Conservation (phyloP, 2,113 vertebrate species). For the Microcebus murinus region DNA sequence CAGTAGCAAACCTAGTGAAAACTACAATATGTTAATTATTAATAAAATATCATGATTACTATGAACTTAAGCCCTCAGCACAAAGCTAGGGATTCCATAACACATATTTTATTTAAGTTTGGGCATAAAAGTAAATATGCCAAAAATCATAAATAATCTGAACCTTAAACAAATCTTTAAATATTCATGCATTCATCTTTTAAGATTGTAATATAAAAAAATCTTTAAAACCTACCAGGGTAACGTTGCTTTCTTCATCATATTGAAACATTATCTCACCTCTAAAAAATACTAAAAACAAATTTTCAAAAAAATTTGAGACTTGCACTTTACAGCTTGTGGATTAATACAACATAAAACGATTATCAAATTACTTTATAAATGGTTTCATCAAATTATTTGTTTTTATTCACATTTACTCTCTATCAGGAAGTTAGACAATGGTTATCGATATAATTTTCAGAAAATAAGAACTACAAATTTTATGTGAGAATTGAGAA, state of each 20-base stretch:
- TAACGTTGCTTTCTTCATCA: slow-evolving; percentile 77
- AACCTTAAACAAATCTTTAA: slow-evolving; percentile 54
- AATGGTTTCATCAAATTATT: neutral
- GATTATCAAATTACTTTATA: slow-evolving; percentile 44
- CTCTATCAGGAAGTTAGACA: neutral
- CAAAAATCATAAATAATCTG: slow-evolving; percentile 23
- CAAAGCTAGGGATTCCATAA: slow-evolving; percentile 28
- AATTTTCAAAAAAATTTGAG: slow-evolving; percentile 71
- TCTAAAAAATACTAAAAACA: slow-evolving; percentile 85
- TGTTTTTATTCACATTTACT: slow-evolving; percentile 45
- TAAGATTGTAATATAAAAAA: slow-evolving; percentile 26
- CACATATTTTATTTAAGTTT: slow-evolving; percentile 44
- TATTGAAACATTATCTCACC: slow-evolving; percentile 80
- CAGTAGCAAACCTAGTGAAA: slow-evolving; percentile 54
- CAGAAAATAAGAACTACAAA: slow-evolving; percentile 35
- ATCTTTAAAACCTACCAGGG: slow-evolving; percentile 81
- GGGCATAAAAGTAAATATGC: slow-evolving; percentile 43
- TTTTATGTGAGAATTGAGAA: slow-evolving; percentile 30
- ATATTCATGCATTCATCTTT: slow-evolving; percentile 13
- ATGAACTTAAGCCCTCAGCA: slow-evolving; percentile 4
- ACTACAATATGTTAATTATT: slow-evolving; percentile 19
- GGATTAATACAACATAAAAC: slow-evolving; percentile 45
- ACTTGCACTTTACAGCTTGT: slow-evolving; percentile 45
- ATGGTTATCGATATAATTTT: slow-evolving; percentile 30
- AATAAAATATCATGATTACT: slow-evolving; percentile 46